Base-by-base conservation (phyloP, 2,797 vertebrate genomes). In the Monodelphis domestica region DNA sequence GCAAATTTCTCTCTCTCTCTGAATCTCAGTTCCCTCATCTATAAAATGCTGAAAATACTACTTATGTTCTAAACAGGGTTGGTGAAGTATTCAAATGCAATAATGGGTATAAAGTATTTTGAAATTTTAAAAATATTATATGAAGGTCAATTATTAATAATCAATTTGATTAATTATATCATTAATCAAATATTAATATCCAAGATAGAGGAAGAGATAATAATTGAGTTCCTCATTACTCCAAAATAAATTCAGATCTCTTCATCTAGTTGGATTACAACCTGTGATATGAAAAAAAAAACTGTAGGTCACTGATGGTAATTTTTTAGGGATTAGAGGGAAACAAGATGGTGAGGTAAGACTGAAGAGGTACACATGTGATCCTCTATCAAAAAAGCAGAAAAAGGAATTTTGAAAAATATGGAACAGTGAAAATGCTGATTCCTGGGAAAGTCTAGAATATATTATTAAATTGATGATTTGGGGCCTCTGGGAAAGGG, bases 11-110 rank as follows among this genome's bases (percentile, higher is more conserved):
- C n/a, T n/a, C n/a, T n/a, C n/a, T n/a, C n/a, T n/a, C n/a, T n/a
- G n/a, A n/a, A n/a, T n/a, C n/a, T 92, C 51, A n/a, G 54, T 92
- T 91, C 89, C 50, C 88, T 94, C 90, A 59, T 90, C 90, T 53
- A 53, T 89, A 45, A 51, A 89, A 45, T 56, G 28, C 4, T 84
- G 7, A 26, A n/a, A 38, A 51, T 29, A 12, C 24, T 54, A 3
- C 11, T 14, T 50, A 17, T 54, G 38, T 89, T 91, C 28, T 54
- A 52, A 84, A 38, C 0, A 92, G 28, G 21, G 24, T 50, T 53
- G 30, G 63, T 56, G 0, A 51, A n/a, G 63, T 78, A 55, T 28
- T 78, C 87, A 30, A 51, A 11, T n/a, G 24, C 12, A 11, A 53
- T 88, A 10, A 50, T 53, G 12, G 56, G 2, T 90, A 26, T 90